Base-by-base conservation (phyloP, 1,140 invertebrate genomes). In the Cydia amplana region DNA sequence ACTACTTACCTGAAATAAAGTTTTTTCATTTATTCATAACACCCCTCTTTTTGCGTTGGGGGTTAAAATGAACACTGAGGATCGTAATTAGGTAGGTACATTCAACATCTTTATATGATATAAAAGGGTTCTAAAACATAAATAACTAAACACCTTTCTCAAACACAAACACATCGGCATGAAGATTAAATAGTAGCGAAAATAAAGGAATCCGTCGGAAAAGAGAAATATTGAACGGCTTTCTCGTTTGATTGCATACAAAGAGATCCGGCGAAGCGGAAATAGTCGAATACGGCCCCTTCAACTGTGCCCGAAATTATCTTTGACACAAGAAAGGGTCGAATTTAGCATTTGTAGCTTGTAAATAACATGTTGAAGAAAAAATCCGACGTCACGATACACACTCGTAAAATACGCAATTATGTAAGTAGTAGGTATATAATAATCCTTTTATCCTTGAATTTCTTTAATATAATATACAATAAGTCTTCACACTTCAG, bases 171-270 rank as follows among this genome's bases (percentile, higher is more conserved):
- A 70, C 36, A 32, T 20, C 32, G 9, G 28, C 28, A 12, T 32
- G 28, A 70, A 70, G 7, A 40, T 18, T 43, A 10, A 36, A 18
- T 43, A 36, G 65, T 36, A 70, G 65, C 28, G n/a, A 36, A 43
- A 70, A 70, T 70, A 70, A 70, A 70, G 32, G 16, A 70, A 70
- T 70, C 5, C 9, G 16, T 3, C 32, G 65, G 65, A 70, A 67
- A 32, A 70, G 36, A 36, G 65, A 36, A 70, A 70, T 70, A 70
- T 70, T 70, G 16, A 60, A 32, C 28, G 28, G 20, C 28, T 70
- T 70, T 70, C 65, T 70, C 65, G 65, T 70, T 70, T 70, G 65
- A 70, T 70, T 70, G 65, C 65, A 70, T 70, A 70, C 65, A 70
- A 70, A 70, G 65, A 70, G 65, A n/a, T 70, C 25, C 65, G 32